These are phyloP conservation scores for Esox lucius DNA, from an alignment of 2,797 vertebrate genomes.

Conservation along the genomic window DNA sequence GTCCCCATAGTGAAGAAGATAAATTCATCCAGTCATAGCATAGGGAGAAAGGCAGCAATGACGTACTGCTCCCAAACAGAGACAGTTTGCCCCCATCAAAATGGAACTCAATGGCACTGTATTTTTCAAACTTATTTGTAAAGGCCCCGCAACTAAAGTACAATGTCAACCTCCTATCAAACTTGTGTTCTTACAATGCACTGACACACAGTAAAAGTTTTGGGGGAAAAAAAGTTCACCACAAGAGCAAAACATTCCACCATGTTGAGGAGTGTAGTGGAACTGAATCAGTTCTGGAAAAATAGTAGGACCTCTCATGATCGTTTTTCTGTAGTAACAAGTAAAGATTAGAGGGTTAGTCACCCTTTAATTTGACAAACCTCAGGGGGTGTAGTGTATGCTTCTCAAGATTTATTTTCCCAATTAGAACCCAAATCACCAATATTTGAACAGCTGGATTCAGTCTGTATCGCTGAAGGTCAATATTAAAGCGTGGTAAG, in stretches of 20 bases:
- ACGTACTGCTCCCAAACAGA: background rate
- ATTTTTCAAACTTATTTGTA: background rate
- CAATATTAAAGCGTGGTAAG: too few relatives aligned
- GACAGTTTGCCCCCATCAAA: conserved; percentile 2
- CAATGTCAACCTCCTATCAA: conserved; percentile 6
- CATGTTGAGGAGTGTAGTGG: background rate
- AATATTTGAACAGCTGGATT: background rate
- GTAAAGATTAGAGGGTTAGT: background rate
- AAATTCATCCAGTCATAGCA: too few relatives aligned
- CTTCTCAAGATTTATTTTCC: background rate
- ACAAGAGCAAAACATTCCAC: conserved; percentile 25
- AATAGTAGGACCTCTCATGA: conserved; percentile 2
- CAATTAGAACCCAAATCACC: background rate
- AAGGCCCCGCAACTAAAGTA: background rate
- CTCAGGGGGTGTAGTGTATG: background rate
- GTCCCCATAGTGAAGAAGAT: too few relatives aligned
- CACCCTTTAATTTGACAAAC: background rate
- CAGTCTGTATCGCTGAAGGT: too few relatives aligned
- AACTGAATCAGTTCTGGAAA: conserved; percentile 18
- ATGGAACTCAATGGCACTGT: conserved; percentile 34
- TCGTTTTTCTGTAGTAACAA: background rate
- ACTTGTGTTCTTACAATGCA: background rate
- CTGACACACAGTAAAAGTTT: background rate
- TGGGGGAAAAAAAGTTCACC: conserved; percentile 10
- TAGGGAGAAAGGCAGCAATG: background rate